These are phyloP conservation scores for Drosophila micromelanica DNA, from an alignment of 1,140 invertebrate genomes.

Conservation along the genomic window DNA sequence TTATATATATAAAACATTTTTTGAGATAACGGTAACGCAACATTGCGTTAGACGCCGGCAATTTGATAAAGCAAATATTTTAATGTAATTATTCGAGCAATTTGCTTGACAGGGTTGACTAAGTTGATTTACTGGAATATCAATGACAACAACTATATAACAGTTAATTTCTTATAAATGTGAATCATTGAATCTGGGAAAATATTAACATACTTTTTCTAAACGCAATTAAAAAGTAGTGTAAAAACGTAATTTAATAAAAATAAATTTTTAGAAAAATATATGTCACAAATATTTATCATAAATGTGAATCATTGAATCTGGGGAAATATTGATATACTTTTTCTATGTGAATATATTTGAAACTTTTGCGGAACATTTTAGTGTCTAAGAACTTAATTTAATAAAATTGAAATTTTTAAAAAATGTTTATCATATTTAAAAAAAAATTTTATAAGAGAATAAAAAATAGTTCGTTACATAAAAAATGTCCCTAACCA, in stretches of 20 bases:
- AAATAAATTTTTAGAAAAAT: too few species aligned
- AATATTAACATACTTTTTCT: too few species aligned
- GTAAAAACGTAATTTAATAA: too few species aligned
- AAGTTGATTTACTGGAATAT: constrained; percentile 39
- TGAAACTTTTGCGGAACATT: too few species aligned
- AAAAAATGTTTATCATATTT: too few species aligned
- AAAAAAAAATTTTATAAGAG: too few species aligned
- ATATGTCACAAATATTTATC: neutral
- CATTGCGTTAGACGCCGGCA: constrained; percentile 5
- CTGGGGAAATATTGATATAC: too few species aligned
- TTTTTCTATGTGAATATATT: too few species aligned
- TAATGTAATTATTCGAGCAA: constrained; percentile 21
- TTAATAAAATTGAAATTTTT: too few species aligned
- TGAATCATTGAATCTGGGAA: constrained; percentile 6
- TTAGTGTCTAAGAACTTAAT: too few species aligned
- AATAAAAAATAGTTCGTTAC: too few species aligned
- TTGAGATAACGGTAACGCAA: constrained; percentile 28
- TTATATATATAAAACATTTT: constrained; percentile 5
- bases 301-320: constrained; percentile 11
- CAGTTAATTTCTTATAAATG: neutral
- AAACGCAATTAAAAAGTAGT: too few species aligned
- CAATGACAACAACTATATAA: constrained; percentile 25
- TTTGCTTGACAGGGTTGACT: constrained; percentile 23
- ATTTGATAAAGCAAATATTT: constrained; percentile 28
- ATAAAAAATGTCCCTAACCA: neutral